Percentiles rank a stretch among this genome's conserved stretches.
phyloP scores from a whole-genome alignment of 1,140 invertebrate species.

The Orchestia grillus region DNA sequence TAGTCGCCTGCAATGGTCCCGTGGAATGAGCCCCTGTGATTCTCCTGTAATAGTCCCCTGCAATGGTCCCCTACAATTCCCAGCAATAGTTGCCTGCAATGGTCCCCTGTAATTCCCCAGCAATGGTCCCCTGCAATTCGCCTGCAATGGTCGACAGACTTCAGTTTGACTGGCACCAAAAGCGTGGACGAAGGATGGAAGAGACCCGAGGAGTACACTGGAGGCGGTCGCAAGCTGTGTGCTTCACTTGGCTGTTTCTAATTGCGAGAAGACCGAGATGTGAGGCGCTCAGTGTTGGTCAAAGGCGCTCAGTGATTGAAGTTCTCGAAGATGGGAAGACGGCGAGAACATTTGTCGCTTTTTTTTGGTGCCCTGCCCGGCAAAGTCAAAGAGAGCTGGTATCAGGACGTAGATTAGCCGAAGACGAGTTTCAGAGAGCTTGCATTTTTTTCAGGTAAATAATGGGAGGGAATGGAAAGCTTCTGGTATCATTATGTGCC shows the following conservation, averaged over 20 bases:
- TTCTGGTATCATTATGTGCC: no score
- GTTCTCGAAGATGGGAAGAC: not conserved
- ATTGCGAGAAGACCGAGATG: not conserved
- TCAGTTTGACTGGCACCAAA: not conserved
- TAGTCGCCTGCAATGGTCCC: no score
- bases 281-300: not conserved
- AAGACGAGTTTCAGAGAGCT: not conserved
- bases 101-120: no score
- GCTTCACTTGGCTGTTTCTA: not conserved
- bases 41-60: no score
- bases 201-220: not conserved
- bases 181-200: not conserved
- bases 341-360: not conserved
- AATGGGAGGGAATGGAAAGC: no score
- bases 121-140: no score
- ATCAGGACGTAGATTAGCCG: not conserved
- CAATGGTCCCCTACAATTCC: no score
- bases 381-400: not conserved
- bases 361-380: not conserved
- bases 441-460: no score
- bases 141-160: not conserved
- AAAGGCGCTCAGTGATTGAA: not conserved
- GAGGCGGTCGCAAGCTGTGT: not conserved
- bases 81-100: no score
- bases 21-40: no score